These are phyloP conservation scores for Etheostoma perlongum DNA, from an alignment of 2,797 vertebrate genomes.

Conservation along the genomic window DNA sequence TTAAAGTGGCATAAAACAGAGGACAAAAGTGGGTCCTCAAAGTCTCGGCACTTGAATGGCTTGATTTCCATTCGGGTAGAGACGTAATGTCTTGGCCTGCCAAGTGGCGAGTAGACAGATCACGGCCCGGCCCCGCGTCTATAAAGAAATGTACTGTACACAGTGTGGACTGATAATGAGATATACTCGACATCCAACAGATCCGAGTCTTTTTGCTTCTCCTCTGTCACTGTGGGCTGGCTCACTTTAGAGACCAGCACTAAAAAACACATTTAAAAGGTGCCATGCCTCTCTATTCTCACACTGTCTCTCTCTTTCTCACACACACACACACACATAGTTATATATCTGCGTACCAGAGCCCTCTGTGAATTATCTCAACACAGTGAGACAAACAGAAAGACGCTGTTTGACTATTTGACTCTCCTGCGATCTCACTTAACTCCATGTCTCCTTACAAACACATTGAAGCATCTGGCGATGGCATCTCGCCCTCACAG, in stretches of 20 bases:
- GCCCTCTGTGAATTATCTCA: slow-evolving; percentile 53
- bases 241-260: slow-evolving; percentile 47
- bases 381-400: slow-evolving; percentile 25
- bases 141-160: slow-evolving; percentile 71
- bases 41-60: slow-evolving; percentile 60
- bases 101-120: slow-evolving; percentile 63
- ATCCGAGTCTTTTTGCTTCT: slow-evolving; percentile 56
- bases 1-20: slow-evolving; percentile 69
- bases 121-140: slow-evolving; percentile 39
- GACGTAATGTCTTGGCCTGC: slow-evolving; percentile 54
- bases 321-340: slow-evolving; percentile 7
- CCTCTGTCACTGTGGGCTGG: slow-evolving; percentile 49
- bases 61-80: slow-evolving; percentile 66
- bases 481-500: slow-evolving; percentile 57
- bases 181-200: slow-evolving; percentile 54
- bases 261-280: slow-evolving; percentile 68
- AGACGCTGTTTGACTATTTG: slow-evolving; percentile 44
- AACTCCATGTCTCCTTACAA: slow-evolving; percentile 36
- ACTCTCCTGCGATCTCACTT: slow-evolving; percentile 57
- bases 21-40: slow-evolving; percentile 63
- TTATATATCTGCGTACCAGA: slow-evolving; percentile 34
- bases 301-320: neutral
- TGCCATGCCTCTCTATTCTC: slow-evolving; percentile 32
- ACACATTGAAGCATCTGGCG: slow-evolving; percentile 51
- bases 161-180: slow-evolving; percentile 66